These are phyloP conservation scores for Sternotherus odoratus DNA, from an alignment of 2,797 vertebrate genomes.

Conservation along the genomic window DNA sequence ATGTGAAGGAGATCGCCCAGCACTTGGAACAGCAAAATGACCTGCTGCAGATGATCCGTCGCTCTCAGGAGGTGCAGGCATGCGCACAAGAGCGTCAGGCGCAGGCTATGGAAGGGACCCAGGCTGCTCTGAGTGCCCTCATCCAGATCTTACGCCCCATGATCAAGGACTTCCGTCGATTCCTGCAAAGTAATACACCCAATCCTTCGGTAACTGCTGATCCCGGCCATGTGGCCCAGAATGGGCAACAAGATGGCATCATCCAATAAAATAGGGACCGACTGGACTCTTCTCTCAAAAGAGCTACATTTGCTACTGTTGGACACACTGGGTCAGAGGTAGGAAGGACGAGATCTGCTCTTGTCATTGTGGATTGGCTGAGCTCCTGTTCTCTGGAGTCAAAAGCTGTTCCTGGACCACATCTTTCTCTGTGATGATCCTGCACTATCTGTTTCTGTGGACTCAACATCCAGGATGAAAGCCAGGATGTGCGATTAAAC, in stretches of 20 bases:
- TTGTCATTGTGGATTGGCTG: conserved; percentile 16
- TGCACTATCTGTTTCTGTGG: conserved; percentile 35
- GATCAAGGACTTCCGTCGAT: conserved; percentile 94
- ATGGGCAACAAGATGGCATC: conserved; percentile 72
- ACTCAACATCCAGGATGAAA: background rate
- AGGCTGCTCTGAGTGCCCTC: conserved; percentile 92
- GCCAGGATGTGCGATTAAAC: conserved; percentile 28
- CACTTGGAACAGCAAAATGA: conserved; percentile 97
- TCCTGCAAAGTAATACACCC: conserved; percentile 87
- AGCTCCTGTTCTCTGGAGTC: background rate
- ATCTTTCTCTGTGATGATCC: conserved; percentile 20
- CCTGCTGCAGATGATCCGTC: conserved; percentile 94
- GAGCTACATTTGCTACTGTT: background rate
- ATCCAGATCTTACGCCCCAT: conserved; percentile 95
- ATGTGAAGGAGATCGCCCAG: conserved; percentile 95
- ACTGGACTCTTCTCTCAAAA: background rate
- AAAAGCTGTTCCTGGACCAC: background rate
- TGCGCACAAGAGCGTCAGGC: conserved; percentile 96
- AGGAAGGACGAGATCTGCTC: background rate
- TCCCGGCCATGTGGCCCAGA: conserved; percentile 73
- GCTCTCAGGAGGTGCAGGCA: conserved; percentile 95
- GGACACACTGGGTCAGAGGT: background rate
- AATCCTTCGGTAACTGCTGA: conserved; percentile 59
- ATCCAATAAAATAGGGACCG: conserved; percentile 63
- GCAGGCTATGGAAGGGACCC: conserved; percentile 94